Conservation (phyloP, 1,140 invertebrate species). For the Bombus haemorrhoidalis region DNA sequence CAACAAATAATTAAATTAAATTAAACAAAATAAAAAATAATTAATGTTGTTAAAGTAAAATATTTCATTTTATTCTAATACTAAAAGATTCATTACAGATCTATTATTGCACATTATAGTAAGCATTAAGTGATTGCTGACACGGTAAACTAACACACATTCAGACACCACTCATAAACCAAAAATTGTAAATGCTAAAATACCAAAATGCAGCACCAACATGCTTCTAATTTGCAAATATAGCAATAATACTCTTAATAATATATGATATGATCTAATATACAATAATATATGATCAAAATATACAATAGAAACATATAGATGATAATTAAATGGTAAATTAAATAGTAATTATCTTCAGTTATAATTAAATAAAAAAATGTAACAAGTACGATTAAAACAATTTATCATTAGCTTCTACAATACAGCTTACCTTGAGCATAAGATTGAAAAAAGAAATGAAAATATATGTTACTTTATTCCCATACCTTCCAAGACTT, state of each 20-base stretch:
- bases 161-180: slow-evolving; percentile 29
- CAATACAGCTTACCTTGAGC: slow-evolving; percentile 13
- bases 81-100: slow-evolving; percentile 15
- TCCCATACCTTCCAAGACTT: slow-evolving; percentile 89
- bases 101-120: neutral
- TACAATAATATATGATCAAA: neutral
- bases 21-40: neutral
- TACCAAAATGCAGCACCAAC: slow-evolving; percentile 19
- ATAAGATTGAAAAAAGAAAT: slow-evolving; percentile 13
- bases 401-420: neutral
- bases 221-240: slow-evolving; percentile 41
- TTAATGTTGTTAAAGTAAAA: neutral
- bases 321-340: slow-evolving; percentile 22
- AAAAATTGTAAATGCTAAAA: slow-evolving; percentile 1
- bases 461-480: slow-evolving; percentile 39
- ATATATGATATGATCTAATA: neutral
- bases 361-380: neutral
- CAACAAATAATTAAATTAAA: slow-evolving; percentile 19
- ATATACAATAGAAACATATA: neutral
- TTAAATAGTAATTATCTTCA: neutral
- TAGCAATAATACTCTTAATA: neutral
- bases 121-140: slow-evolving; percentile 28
- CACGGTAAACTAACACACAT: slow-evolving; percentile 36
- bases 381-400: neutral
- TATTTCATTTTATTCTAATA: neutral